phyloP scores from a whole-genome alignment of 2,113 vertebrate genomes.

The Phyllostomus discolor region DNA sequence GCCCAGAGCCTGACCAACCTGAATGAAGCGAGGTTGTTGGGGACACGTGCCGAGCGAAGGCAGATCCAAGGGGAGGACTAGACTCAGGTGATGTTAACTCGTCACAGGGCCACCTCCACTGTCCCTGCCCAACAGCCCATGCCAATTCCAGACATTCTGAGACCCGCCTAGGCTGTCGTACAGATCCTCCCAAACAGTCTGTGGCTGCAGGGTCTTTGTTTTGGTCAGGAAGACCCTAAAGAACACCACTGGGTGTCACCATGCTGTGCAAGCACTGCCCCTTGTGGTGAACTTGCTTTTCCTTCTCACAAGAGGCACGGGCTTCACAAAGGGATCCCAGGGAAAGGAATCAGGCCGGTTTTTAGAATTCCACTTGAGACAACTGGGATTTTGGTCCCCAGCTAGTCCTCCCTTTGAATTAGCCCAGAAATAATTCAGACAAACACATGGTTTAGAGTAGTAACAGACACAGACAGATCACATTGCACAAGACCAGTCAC shows the following conservation, averaged over 20 bases:
- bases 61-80: conserved; percentile 69
- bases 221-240: neutral
- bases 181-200: neutral
- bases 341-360: conserved; percentile 3
- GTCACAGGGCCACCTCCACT: neutral
- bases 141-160: neutral
- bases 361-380: conserved; percentile 39
- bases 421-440: conserved; percentile 74
- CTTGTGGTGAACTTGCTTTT: neutral
- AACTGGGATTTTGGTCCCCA: conserved; percentile 73
- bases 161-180: neutral
- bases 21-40: conserved; percentile 78
- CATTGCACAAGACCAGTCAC: conserved; percentile 71
- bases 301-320: neutral
- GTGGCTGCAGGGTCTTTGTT: neutral
- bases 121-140: neutral
- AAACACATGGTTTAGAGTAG: conserved; percentile 74
- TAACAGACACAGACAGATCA: conserved; percentile 67
- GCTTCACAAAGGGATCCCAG: neutral
- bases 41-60: conserved; percentile 64
- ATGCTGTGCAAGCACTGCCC: neutral
- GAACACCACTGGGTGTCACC: neutral
- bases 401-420: conserved; percentile 75
- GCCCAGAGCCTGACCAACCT: conserved; percentile 74
- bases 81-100: conserved; percentile 3